These are phyloP conservation scores for Crotalus horridus DNA, from an alignment of 2,113 vertebrate genomes.

Conservation along the genomic window DNA sequence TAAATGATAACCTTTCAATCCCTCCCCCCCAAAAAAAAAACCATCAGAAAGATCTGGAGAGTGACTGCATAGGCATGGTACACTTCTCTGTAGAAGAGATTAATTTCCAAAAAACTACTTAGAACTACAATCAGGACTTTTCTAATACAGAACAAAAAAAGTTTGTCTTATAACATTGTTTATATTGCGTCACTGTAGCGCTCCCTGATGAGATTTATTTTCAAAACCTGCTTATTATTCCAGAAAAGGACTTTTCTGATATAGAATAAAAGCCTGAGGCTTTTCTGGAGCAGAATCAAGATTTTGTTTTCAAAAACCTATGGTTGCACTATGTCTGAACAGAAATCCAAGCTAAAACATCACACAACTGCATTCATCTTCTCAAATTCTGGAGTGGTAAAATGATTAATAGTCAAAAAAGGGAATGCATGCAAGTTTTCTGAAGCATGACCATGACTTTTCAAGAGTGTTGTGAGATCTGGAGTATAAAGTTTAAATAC, in stretches of 20 bases:
- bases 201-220: not conserved
- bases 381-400: not conserved
- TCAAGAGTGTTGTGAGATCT: not conserved
- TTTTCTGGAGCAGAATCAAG: not conserved
- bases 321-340: not conserved
- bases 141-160: not conserved
- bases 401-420: not conserved
- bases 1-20: not conserved
- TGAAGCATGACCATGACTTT: not conserved
- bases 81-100: not conserved
- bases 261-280: not conserved
- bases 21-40: not conserved
- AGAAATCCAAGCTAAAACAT: not conserved
- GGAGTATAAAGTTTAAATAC: not conserved
- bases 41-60: not conserved
- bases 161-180: not conserved
- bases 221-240: not conserved
- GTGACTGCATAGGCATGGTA: not conserved
- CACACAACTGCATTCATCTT: not conserved
- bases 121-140: not conserved
- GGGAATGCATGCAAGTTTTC: not conserved
- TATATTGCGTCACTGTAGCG: not conserved
- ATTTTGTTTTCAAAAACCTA: not conserved
- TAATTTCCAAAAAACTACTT: not conserved
- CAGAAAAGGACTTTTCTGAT: not conserved